These are phyloP conservation scores for Tribolium freemani DNA, from an alignment of 2,888 invertebrate genomes.

Conservation along the genomic window DNA sequence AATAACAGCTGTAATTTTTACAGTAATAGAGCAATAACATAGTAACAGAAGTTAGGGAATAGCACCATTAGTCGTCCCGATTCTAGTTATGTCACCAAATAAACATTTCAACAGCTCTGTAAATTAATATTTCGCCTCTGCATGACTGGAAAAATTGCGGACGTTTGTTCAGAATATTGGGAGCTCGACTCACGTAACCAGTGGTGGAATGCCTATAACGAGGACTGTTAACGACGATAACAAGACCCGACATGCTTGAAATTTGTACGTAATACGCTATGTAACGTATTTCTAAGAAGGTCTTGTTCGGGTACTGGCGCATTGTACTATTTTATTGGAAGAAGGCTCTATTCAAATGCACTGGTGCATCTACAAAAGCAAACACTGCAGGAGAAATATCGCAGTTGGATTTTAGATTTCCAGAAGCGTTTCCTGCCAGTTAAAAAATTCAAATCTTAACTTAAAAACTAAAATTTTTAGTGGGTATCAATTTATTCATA, in stretches of 20 bases:
- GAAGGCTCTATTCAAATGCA: not conserved
- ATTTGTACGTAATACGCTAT: slow-evolving; percentile 1
- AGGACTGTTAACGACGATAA: slow-evolving; percentile 15
- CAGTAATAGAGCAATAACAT: too few species aligned
- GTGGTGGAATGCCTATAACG: slow-evolving; percentile 15
- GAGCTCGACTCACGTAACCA: not conserved
- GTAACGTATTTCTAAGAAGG: not conserved
- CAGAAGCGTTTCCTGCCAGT: too few species aligned
- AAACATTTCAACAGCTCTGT: slow-evolving; percentile 23
- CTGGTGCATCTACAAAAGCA: not conserved
- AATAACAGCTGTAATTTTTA: too few species aligned
- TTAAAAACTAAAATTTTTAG: too few species aligned
- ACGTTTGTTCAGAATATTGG: slow-evolving; percentile 13
- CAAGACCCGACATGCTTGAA: slow-evolving; percentile 22
- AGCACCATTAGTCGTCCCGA: too few species aligned
- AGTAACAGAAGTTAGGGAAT: too few species aligned
- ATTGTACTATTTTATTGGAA: not conserved
- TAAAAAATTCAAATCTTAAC: too few species aligned
- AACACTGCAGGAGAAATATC: not conserved
- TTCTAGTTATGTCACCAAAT: too few species aligned
- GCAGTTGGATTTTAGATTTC: too few species aligned
- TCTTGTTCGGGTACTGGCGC: not conserved
- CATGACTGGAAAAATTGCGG: slow-evolving; percentile 21
- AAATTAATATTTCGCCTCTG: slow-evolving; percentile 32
- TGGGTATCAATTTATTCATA: too few species aligned